Evolutionary conservation across 1,140 invertebrate genomes (phyloP).

Genomic region (Zaprionus inermis): DNA sequence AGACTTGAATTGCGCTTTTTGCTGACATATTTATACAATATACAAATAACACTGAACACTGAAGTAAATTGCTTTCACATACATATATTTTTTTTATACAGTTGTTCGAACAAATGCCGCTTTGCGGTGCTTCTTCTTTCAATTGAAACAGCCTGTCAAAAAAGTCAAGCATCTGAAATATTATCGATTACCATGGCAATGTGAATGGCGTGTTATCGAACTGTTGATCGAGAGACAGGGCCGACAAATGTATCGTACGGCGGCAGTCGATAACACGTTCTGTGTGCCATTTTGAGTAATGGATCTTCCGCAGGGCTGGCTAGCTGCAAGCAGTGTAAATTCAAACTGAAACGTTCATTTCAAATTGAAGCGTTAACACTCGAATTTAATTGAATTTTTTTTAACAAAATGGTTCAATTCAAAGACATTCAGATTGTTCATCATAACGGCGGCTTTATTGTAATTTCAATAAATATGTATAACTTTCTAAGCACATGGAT

Average conservation of each 20-base stretch:
- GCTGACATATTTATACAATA: constrained; percentile 58
- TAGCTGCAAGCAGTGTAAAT: background rate
- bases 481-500: constrained; percentile 80
- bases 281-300: background rate
- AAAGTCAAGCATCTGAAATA: background rate
- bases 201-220: background rate
- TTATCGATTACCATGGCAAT: constrained; percentile 14
- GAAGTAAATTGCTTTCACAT: constrained; percentile 20
- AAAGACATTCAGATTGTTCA: constrained; percentile 45
- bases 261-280: background rate
- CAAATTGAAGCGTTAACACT: background rate
- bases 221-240: background rate
- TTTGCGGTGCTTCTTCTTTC: constrained; percentile 39
- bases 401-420: background rate
- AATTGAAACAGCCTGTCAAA: constrained; percentile 1
- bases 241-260: no score
- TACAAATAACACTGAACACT: constrained; percentile 14
- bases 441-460: constrained; percentile 77
- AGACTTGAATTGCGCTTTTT: constrained; percentile 86
- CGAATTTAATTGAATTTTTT: background rate
- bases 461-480: constrained; percentile 77
- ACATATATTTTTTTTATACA: constrained; percentile 32
- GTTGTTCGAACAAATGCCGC: constrained; percentile 68
- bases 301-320: constrained; percentile 4
- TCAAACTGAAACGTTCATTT: background rate